Base-by-base conservation (phyloP, 2,888 invertebrate genomes). In the Thereva unica region DNA sequence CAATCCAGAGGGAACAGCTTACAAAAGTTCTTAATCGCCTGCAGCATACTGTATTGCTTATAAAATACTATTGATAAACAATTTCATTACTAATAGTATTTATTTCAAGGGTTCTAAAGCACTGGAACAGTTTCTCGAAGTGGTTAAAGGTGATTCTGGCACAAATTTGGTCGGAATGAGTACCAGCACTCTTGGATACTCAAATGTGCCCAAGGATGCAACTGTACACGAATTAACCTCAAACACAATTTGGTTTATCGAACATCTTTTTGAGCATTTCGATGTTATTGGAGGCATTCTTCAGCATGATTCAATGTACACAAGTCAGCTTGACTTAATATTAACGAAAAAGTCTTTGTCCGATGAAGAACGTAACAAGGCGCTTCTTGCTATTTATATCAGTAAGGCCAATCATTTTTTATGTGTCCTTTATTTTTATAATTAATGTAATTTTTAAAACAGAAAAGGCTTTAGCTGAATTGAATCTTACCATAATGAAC, bases 151-250 rank as follows among this genome's bases (percentile, higher is more conserved):
- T 35, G 93, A 93, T 78, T 84, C 85, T 55, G 90, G 89, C 71
- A 87, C 89, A 67, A 89, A 90, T 74, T 87, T 97, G 76, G 80
- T 81, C 1, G 79, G 81, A n/a, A 80, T 79, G 73, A 78, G 79
- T 68, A 72, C 76, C 2, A 79, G 75, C 49, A 77, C 76, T 3
- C 56, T 71, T 10, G 72, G 73, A 1, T 75, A 75, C 68, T 75
- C 76, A 5, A 77, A 77, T 70, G 79, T 81, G 7, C 96, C 98
- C 0, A 92, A 90, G 77, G 99, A 99, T 84, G 99, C 98, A 68
- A 99, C 98, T 0, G 98, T 98, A 41, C 97, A 97, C 78, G 96
- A 98, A 82, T 84, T 96, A 68, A 96, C 97, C 0, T 95, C 93
- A 70, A 96, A 97, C 76, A 94, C 96, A 52, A 87, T 97, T 73